Evolutionary conservation across 2,113 vertebrate species (phyloP).

Genomic region (Loxodonta africana): DNA sequence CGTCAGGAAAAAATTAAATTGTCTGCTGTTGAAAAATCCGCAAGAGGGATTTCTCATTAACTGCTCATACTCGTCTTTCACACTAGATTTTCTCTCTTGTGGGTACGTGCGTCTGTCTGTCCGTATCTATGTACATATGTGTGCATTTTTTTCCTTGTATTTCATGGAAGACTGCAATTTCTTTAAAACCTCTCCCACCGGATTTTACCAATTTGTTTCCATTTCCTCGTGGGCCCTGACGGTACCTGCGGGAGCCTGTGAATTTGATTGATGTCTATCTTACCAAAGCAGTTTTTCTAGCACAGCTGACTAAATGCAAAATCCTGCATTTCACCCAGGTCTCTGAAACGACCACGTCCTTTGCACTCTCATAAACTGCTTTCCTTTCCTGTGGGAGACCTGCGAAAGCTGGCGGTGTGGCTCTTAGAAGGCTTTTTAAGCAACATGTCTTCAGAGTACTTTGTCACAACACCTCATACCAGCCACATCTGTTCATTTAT

Average conservation of each 20-base stretch:
- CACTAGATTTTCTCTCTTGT: not conserved
- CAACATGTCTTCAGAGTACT: not conserved
- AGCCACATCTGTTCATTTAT: conserved; percentile 63
- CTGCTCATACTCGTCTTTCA: not conserved
- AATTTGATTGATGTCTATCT: conserved; percentile 55
- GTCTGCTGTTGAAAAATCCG: not conserved
- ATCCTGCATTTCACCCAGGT: conserved; percentile 4
- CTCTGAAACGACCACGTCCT: not conserved
- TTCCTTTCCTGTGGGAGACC: conserved; percentile 38
- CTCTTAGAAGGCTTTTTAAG: conserved; percentile 29
- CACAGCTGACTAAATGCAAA: conserved; percentile 35
- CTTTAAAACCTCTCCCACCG: not conserved
- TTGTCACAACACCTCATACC: conserved; percentile 41
- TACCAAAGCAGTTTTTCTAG: conserved; percentile 1
- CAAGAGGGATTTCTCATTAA: not conserved
- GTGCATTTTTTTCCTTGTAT: not conserved
- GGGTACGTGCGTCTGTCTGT: not conserved
- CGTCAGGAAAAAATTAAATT: not conserved
- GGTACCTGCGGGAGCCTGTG: not conserved
- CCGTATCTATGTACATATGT: too few relatives aligned
- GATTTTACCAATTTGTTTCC: not conserved
- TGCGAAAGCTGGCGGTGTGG: not conserved
- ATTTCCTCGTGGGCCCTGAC: not conserved
- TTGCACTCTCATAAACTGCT: not conserved
- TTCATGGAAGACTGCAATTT: not conserved